These are phyloP conservation scores for Brenthis ino DNA, from an alignment of 2,888 invertebrate species.

Conservation along the genomic window DNA sequence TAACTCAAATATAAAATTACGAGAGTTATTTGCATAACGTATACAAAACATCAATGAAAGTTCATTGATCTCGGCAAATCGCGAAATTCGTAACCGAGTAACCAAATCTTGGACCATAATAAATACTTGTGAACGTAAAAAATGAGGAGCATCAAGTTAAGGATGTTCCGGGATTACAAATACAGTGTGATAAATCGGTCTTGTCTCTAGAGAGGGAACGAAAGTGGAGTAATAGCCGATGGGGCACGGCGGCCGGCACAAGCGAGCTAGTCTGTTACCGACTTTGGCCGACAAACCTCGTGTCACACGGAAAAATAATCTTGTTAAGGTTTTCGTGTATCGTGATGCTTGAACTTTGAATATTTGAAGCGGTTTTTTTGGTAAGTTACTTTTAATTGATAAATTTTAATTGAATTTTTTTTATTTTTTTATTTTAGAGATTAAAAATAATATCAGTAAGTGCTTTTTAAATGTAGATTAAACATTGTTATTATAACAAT, in stretches of 20 bases:
- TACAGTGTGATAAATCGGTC: constrained; percentile 71
- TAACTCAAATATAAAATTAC: constrained; percentile 7
- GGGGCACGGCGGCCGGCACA: constrained; percentile 61
- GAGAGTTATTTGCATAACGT: constrained; percentile 9
- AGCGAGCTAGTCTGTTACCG: constrained; percentile 67
- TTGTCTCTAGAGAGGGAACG: constrained; percentile 70
- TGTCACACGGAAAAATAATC: constrained; percentile 41
- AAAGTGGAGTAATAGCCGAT: constrained; percentile 76
- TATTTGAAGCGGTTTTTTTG: constrained; percentile 23
- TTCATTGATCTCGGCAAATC: constrained; percentile 8
- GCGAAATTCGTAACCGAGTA: constrained; percentile 3
- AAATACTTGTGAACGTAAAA: constrained; percentile 21
- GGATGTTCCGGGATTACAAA: constrained; percentile 44
- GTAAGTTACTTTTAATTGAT: constrained; percentile 16
- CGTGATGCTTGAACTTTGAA: constrained; percentile 35
- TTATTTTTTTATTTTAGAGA: not conserved
- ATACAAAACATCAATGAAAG: constrained; percentile 19
- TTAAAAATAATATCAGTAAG: not conserved
- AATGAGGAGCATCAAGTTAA: constrained; percentile 35
- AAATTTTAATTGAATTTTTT: not conserved
- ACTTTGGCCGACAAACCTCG: constrained; percentile 65
- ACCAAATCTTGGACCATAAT: not conserved
- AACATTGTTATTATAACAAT: no score
- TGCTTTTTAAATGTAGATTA: no score
- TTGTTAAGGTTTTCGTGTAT: constrained; percentile 41